Conservation (phyloP, 2,888 invertebrate genomes). For the Serripes groenlandicus region DNA sequence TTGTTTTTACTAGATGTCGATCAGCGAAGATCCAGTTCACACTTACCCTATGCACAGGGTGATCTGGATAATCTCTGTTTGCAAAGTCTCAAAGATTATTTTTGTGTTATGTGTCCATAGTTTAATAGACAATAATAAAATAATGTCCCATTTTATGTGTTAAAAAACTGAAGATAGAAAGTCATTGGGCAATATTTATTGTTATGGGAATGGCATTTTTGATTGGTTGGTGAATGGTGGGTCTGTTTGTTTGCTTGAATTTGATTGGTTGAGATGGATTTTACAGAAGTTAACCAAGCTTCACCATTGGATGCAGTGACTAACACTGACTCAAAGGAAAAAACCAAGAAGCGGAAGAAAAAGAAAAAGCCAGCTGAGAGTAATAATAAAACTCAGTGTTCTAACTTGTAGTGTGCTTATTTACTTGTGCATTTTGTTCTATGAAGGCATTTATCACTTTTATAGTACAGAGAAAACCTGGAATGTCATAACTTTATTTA, state of each 20-base stretch:
- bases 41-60: too few species aligned
- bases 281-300: slow-evolving; percentile 75
- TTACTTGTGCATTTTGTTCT: slow-evolving; percentile 10
- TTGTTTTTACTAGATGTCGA: too few species aligned
- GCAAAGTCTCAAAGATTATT: too few species aligned
- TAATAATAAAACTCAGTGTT: slow-evolving; percentile 49
- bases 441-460: neutral
- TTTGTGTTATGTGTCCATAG: too few species aligned
- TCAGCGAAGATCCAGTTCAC: too few species aligned
- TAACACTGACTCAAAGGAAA: slow-evolving; percentile 74
- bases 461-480: too few species aligned
- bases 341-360: slow-evolving; percentile 81
- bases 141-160: too few species aligned
- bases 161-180: too few species aligned
- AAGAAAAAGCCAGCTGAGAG: slow-evolving; percentile 77
- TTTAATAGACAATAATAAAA: too few species aligned
- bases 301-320: slow-evolving; percentile 67
- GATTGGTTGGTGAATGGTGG: slow-evolving; percentile 4
- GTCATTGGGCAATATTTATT: too few species aligned
- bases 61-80: too few species aligned
- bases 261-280: slow-evolving; percentile 65
- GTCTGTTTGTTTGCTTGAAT: neutral
- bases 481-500: too few species aligned
- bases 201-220: neutral
- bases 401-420: slow-evolving; percentile 39